Base-by-base conservation (phyloP, 2,113 vertebrate species). In the Hiodon alosoides region DNA sequence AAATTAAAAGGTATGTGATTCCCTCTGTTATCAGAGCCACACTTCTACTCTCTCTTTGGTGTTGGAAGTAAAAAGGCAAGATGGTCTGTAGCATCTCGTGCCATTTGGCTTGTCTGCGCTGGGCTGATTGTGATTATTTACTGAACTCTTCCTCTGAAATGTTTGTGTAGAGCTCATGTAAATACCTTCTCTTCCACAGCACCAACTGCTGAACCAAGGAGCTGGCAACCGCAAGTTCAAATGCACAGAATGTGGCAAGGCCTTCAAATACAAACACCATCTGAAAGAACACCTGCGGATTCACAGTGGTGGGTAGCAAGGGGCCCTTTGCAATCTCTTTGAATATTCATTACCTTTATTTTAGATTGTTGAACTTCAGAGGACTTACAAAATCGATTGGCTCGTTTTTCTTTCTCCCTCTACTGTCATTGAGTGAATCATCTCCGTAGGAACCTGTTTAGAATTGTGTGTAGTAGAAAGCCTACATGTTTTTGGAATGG, bases 221-320 rank as follows among this genome's bases (percentile, higher is more conserved):
- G 91, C 94, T 86, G 94, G 92, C 88, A 98, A 98, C 90, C 94
- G 96, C 81, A 98, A 98, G 92, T 98, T 98, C 88, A 98, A 98
- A 89, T 98, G 96, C 90, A 95, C 90, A 65, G 96, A 98, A 90
- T 98, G 96, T 80, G 96, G 96, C 89, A 98, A 98, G 88, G 96
- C 96, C 85, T 98, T 98, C 91, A 98, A 98, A 85, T 98, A 98
- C 83, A 98, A 98, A 84, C 96, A 98, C 89, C 96, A 98, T 90
- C 92, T 98, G 86, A 98, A 98, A 88, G 96, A 98, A 88, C 96
- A 98, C 91, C 94, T 98, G 82, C 94, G 96, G 82, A 98, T 98
- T 88, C 96, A 98, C 90, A 98, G 96, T 77, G 96, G 96, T 98
- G 87, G 93, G 96, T 93, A 86, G 79, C 81, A 3, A 84, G 88